These are phyloP conservation scores for Hoplodrina blanda DNA, from an alignment of 2,888 invertebrate genomes.

Conservation along the genomic window DNA sequence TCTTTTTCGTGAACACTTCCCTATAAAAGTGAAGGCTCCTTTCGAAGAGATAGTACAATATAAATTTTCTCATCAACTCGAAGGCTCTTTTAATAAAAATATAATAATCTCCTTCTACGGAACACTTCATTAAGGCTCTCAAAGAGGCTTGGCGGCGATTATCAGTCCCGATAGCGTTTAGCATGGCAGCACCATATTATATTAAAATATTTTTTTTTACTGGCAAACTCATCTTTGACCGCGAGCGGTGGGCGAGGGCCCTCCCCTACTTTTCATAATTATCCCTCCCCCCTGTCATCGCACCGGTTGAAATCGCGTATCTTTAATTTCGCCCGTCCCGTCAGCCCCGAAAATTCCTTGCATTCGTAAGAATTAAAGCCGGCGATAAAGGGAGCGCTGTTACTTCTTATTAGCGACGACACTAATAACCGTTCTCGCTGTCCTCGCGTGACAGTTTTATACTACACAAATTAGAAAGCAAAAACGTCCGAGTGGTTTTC, in stretches of 20 bases:
- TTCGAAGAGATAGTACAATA: constrained; percentile 71
- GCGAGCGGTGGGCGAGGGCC: constrained; percentile 63
- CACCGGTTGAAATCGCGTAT: constrained; percentile 76
- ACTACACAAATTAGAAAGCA: constrained; percentile 66
- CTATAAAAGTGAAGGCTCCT: constrained; percentile 60
- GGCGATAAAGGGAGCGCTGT: constrained; percentile 73
- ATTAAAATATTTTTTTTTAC: constrained; percentile 79
- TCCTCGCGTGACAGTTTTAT: constrained; percentile 65
- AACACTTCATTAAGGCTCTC: constrained; percentile 86
- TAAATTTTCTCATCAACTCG: constrained; percentile 77
- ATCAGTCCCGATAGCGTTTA: constrained; percentile 84
- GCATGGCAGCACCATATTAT: constrained; percentile 82
- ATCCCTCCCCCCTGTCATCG: constrained; percentile 78
- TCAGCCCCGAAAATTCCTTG: constrained; percentile 72
- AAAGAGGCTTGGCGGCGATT: constrained; percentile 84
- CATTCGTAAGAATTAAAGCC: constrained; percentile 75
- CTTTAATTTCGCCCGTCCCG: constrained; percentile 76
- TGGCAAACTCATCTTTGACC: constrained; percentile 77
- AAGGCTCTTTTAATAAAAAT: constrained; percentile 82
- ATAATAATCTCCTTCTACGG: constrained; percentile 81
- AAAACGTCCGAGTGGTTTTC: constrained; percentile 61
- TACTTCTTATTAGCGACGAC: constrained; percentile 80
- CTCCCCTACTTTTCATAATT: constrained; percentile 80
- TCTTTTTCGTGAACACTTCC: constrained; percentile 70
- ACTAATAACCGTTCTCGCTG: constrained; percentile 73